Base-by-base conservation (phyloP, 2,797 vertebrate species). In the Falco biarmicus region DNA sequence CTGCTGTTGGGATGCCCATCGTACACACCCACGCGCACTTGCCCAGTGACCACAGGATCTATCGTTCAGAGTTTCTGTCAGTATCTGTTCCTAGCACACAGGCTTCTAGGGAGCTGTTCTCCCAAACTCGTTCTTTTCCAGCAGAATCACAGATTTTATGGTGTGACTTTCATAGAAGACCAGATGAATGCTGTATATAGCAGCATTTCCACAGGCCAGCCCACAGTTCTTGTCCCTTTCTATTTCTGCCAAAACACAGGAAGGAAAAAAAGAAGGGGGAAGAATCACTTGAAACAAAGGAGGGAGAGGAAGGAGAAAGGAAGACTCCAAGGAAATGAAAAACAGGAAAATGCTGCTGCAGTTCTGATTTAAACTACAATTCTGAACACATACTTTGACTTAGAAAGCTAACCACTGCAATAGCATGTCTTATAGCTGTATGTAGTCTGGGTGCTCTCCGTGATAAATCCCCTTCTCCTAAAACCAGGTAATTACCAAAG, bases 171-270 rank as follows among this genome's bases (percentile, higher is more conserved):
- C 68, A 34, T 15, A 63, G 89, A 68, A 69, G 89, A 57, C 32
- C 84, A 96, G 96, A 83, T 90, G 96, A 93, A 93, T 69, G 43
- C 93, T 63, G 57, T 45, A 94, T 88, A 93, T 83, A 96, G 91
- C 92, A 90, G 61, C 89, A 39, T 15, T 89, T 56, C 87, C 91
- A 92, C 94, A 93, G 68, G 71, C 89, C 92, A 83, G 78, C 95
- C 90, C 89, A 93, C 95, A 71, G 71, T 6, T 51, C 87, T 50
- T 8, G 14, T 45, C 91, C 68, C 82, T 73, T 75, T 81, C 90
- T 71, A 64, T 53, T 87, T 70, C 91, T 93, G 95, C 79, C 84
- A 75, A 51, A 75, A 92, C 77, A 60, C 0, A 18, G 60, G 65
- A 85, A 85, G 70, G 66, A 22, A 75, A 78, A 87, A 61, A 75